Base-by-base conservation (phyloP, 2,888 invertebrate species). In the Metalampra italica region DNA sequence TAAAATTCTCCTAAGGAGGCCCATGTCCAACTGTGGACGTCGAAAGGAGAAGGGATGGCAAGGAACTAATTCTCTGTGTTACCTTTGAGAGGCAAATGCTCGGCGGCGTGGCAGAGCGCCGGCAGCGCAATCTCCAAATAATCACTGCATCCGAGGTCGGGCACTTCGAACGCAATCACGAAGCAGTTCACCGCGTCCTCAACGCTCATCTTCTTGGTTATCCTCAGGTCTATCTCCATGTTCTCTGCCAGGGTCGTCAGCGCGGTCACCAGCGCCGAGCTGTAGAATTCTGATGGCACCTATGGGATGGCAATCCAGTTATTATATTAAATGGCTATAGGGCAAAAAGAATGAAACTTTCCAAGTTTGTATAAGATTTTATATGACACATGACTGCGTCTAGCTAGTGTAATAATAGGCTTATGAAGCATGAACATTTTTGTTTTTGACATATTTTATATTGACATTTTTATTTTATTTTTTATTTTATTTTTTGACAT, bases 101-200 rank as follows among this genome's bases (percentile, higher is more conserved):
- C 93, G 0, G 94, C 92, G 0, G 96, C 95, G 64, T 93, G 92
- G 68, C 95, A 95, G 22, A 96, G 77, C 51, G 94, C 93, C 0
- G 96, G 96, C 53, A 97, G 82, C 0, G 95, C 96, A 36, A 93
- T 92, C 76, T 97, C 96, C 62, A 97, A 79, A 73, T 95, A 97
- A 73, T 97, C 96, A 14, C 93, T 93, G 57, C 93, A 93, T 8
- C 93, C 94, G 50, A 93, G 76, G 44, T 91, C 92, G 1, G 95
- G 95, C 62, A 96, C 92, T 76, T 96, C 96, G 67, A 96, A 94
- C 29, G 95, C 93, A 52, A 96, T 94, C 39, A 96, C 77, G 67
- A 91, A 75, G 68, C 92, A 91, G 74, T 92, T 91, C 29, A 92
- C 90, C 0, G 90, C 84, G 56, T 92, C 92, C 43, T 92, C 91